A percentile compares a stretch with the other conserved stretches of the same genome.
These are phyloP conservation scores for Tribolium castaneum DNA, from an alignment of 1,140 invertebrate genomes.

Conservation along the genomic window DNA sequence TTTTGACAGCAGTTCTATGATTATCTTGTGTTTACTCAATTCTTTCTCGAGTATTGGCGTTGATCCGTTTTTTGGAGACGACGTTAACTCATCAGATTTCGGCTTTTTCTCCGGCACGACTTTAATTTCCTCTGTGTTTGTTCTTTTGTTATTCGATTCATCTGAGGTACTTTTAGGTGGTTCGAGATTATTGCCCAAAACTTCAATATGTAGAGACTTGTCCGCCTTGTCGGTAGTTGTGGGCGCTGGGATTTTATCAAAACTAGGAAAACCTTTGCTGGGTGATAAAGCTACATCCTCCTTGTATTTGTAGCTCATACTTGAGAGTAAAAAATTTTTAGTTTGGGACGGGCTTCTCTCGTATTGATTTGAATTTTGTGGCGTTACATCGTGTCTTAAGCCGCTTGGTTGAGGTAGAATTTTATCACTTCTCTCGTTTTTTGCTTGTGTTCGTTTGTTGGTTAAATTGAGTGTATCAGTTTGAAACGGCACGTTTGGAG, in stretches of 20 bases:
- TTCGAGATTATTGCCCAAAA: not conserved
- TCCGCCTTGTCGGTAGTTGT: not conserved
- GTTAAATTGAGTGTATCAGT: not conserved
- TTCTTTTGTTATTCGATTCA: not conserved
- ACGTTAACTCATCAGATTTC: not conserved
- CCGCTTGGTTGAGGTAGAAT: not conserved
- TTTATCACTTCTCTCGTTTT: constrained; percentile 9
- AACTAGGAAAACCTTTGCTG: constrained; percentile 17
- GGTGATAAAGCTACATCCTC: not conserved
- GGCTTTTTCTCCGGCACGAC: not conserved
- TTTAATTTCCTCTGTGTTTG: not conserved
- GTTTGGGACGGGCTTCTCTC: not conserved
- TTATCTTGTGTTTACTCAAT: constrained; percentile 16
- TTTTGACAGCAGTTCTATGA: not conserved
- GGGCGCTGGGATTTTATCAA: not conserved
- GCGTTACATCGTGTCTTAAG: not conserved
- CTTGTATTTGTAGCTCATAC: not conserved
- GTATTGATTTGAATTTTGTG: not conserved
- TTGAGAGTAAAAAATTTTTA: not conserved
- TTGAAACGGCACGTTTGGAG: not conserved
- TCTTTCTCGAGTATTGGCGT: not conserved
- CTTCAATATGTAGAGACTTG: not conserved
- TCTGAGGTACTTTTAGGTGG: not conserved
- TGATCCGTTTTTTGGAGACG: not conserved
- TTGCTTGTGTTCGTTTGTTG: not conserved